Conservation (phyloP, 2,797 vertebrate genomes). For the Neosalanx taihuensis region DNA sequence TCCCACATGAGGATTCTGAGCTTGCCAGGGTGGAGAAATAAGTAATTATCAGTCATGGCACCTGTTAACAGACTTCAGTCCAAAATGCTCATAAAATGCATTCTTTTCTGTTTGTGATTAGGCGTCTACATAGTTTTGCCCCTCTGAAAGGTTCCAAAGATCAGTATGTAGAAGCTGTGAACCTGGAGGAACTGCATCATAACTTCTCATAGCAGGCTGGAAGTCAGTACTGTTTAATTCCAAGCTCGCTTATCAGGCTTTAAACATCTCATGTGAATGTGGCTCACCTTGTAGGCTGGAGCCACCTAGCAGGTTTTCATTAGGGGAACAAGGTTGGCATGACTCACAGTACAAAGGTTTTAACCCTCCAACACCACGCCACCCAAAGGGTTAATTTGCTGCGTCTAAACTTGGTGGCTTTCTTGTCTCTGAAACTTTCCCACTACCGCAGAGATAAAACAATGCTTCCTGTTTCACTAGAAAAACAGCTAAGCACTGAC, state of each 20-base stretch:
- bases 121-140: background rate
- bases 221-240: constrained; percentile 45
- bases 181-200: constrained; percentile 15
- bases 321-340: constrained; percentile 36
- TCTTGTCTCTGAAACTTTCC: constrained; percentile 50
- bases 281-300: constrained; percentile 54
- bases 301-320: constrained; percentile 24
- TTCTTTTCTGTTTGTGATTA: background rate
- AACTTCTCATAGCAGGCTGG: constrained; percentile 19
- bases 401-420: constrained; percentile 22
- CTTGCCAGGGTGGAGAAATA: constrained; percentile 61
- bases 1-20: constrained; percentile 61
- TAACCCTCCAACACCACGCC: background rate
- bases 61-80: constrained; percentile 6
- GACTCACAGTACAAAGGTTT: background rate
- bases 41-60: constrained; percentile 37
- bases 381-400: constrained; percentile 26
- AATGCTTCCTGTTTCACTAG: constrained; percentile 69
- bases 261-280: constrained; percentile 56
- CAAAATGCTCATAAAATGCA: constrained; percentile 6
- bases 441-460: constrained; percentile 58
- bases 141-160: background rate
- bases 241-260: constrained; percentile 41
- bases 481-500: constrained; percentile 54
- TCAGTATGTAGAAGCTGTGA: background rate